Evolutionary conservation across 2,797 vertebrate genomes (phyloP).

Genomic region (Diglossa cyanea): DNA sequence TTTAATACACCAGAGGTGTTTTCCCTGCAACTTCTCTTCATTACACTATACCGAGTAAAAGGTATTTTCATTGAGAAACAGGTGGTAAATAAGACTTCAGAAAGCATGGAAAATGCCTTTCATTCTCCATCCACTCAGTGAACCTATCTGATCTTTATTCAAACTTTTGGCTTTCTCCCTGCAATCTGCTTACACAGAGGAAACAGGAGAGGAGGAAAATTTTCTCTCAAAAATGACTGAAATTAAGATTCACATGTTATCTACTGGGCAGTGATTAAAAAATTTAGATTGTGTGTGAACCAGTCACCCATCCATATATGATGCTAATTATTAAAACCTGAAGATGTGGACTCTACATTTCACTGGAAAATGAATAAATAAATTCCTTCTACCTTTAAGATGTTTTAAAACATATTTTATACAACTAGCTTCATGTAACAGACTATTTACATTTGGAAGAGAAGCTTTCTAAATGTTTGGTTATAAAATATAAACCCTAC

Average conservation of each 20-base stretch:
- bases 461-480: not conserved
- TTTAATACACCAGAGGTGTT: not conserved
- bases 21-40: not conserved
- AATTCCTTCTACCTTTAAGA: not conserved
- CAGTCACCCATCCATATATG: not conserved
- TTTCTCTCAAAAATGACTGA: not conserved
- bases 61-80: not conserved
- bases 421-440: not conserved
- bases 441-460: not conserved
- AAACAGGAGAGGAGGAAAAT: fast-evolving
- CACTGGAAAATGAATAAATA: not conserved
- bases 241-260: not conserved
- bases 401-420: not conserved
- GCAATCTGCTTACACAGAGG: not conserved
- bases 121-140: not conserved
- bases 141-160: not conserved
- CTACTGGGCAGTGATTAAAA: not conserved
- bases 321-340: not conserved
- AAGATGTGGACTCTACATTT: not conserved
- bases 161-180: not conserved
- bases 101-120: not conserved
- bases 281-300: not conserved
- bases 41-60: not conserved
- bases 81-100: not conserved
- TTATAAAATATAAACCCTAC: constrained; percentile 15